A percentile compares a stretch with the other conserved stretches of the same genome.
Evolutionary conservation across 2,888 invertebrate genomes (phyloP).

Genomic region (Cryptocephalus moraei): DNA sequence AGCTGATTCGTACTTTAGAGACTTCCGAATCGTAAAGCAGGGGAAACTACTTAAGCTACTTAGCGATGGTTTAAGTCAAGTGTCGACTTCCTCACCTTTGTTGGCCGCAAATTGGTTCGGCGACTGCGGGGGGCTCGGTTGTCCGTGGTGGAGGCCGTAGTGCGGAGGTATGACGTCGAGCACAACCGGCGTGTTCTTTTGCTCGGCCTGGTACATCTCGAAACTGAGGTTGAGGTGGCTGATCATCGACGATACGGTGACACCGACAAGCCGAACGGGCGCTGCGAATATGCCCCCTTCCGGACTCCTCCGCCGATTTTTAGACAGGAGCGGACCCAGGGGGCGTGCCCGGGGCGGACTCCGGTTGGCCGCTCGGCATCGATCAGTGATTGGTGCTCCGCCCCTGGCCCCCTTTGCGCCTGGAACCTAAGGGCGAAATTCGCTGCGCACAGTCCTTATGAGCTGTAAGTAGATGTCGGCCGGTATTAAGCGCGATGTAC

Average conservation of each 20-base stretch:
- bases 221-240: conserved; percentile 5
- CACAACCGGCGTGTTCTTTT: conserved; percentile 42
- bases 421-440: conserved; percentile 21
- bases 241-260: too few relatives aligned
- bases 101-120: conserved; percentile 34
- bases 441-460: conserved; percentile 29
- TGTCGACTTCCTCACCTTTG: conserved; percentile 26
- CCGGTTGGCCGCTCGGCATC: conserved; percentile 32
- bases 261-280: too few relatives aligned
- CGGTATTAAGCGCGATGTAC: conserved; percentile 32
- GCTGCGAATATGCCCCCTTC: too few relatives aligned
- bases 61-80: not conserved
- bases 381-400: conserved; percentile 31
- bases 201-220: conserved; percentile 29
- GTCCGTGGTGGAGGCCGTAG: conserved; percentile 35
- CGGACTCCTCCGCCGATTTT: not conserved
- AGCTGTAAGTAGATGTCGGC: conserved; percentile 35
- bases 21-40: too few relatives aligned
- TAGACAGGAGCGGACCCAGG: not conserved
- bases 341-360: conserved; percentile 18
- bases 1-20: too few relatives aligned
- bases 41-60: too few relatives aligned
- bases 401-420: conserved; percentile 18
- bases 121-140: conserved; percentile 41
- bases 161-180: conserved; percentile 50